Base-by-base conservation (phyloP, 2,888 invertebrate species). In the Apamea crenata region DNA sequence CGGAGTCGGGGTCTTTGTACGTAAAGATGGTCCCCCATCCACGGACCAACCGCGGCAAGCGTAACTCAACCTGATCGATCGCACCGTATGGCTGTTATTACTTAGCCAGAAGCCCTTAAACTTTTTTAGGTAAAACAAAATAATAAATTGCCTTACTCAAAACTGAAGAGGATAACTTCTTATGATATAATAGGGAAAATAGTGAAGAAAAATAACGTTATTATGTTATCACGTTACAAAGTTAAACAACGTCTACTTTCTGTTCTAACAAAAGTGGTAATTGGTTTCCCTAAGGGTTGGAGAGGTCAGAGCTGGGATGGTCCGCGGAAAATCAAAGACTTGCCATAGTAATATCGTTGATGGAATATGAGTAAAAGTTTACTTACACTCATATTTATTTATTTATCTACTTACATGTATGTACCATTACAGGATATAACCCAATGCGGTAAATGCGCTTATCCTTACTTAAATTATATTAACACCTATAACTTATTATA, bases 231-330 rank as follows among this genome's bases (percentile, higher is more conserved):
- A 72, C 36, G 72, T 77, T 77, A 77, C 69, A 77, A 63, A 82
- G 85, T 85, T 81, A 69, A 77, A 77, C 50, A 76, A 81, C 40
- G 70, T 72, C 29, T 67, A 78, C 67, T 74, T 66, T 74, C 71
- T 67, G 56, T 44, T 84, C 25, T 66, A 40, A 67, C 61, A 67
- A 81, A 87, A 86, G 85, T 84, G 73, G 77, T 82, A 86, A 86
- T 84, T 87, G 70, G 75, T 67, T 67, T 83, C 82, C 70, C 56
- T 80, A 63, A 71, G 67, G 85, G 32, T 56, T 70, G 25, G 1
- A n/a, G 32, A 50, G 40, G 56, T 47, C 65, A 56, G 32, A 61
- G 21, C 53, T n/a, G 3, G 47, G n/a, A 68, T n/a, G 25, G 18
- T 44, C 21, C 8, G 16, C 36, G 50, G 36, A 83, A 73, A 78